Evolutionary conservation across 2,888 invertebrate genomes (phyloP), one percentile per base, ranked within the genome.

Genomic region (Drosophila borborema): DNA sequence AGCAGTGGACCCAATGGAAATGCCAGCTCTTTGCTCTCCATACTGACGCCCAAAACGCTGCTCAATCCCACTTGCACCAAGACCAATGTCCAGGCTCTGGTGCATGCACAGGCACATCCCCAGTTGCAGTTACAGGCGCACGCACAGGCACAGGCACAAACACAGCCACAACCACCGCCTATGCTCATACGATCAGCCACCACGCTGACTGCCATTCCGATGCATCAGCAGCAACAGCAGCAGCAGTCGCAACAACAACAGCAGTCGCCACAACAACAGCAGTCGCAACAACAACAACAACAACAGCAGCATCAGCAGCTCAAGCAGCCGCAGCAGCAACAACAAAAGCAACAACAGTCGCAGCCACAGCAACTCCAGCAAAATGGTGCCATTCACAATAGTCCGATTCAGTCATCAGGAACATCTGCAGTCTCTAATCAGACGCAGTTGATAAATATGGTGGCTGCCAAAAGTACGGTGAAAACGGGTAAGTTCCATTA

Each of bases 21-120:
- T 64, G 60, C 74, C 74, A 74, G 43, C 23, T 70, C 76, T 28
- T 16, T 79, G 20, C 28, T 77, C 2, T 79, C 79, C 38, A 48
- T 78, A 49, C 9, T 75, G 49, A 45, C 60, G 36, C 66, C 68
- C 16, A 81, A 77, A 64, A 36, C 72, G 16, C 60, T 54, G 28
- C 45, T 60, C 31, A 64, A 80, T 36, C 54, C 61, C 23, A 60
- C 53, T 3, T 28, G 18, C 45, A 64, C 28, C 9, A 58, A 23
- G 43, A 36, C 34, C 64, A 77, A 56, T 48, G 48, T 49, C 7
- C 72, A 51, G 23, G 7, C 51, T 7, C 10, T 43, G 0, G 51
- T 51, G 18, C n/a, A 12, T 7, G 9, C 36, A 20, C 59, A 63
- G 10, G 12, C 28, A 12, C 56, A 34, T 20, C 12, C 40, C 4